Percentiles rank a stretch among this genome's conserved stretches.
Conservation (phyloP, 2,797 vertebrate species). For the Todus mexicanus region DNA sequence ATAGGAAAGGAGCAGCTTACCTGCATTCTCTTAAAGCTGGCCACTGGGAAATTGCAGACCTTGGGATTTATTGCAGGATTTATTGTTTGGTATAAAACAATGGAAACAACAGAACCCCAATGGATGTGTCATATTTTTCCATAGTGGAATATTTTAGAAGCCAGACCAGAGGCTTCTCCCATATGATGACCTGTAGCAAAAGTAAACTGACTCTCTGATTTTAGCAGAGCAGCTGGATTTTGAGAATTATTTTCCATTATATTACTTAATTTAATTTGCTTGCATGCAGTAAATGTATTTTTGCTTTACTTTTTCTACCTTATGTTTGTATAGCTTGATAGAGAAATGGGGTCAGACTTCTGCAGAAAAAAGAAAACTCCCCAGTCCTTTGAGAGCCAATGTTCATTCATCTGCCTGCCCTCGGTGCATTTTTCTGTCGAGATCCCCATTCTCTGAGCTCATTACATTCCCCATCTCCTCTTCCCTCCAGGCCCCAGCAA, state of each 20-base stretch:
- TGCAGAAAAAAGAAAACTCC: background rate
- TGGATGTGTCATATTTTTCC: fast-evolving
- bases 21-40: background rate
- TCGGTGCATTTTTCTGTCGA: background rate
- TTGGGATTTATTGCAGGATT: background rate
- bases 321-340: background rate
- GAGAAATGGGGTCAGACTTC: background rate
- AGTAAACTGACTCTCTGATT: background rate
- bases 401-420: constrained; percentile 44
- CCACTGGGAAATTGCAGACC: background rate
- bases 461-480: constrained; percentile 19
- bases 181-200: background rate
- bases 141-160: background rate
- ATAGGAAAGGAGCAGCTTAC: background rate
- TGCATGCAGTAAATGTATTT: background rate
- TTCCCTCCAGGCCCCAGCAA: constrained; percentile 71
- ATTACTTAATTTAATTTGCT: background rate
- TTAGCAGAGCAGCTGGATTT: background rate
- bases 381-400: background rate
- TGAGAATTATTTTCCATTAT: background rate
- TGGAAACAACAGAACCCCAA: background rate
- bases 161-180: background rate
- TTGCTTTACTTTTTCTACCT: background rate
- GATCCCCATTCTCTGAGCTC: constrained; percentile 6
- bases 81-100: background rate